phyloP scores from a whole-genome alignment of 2,113 vertebrate species.

The Clinocottus analis region DNA sequence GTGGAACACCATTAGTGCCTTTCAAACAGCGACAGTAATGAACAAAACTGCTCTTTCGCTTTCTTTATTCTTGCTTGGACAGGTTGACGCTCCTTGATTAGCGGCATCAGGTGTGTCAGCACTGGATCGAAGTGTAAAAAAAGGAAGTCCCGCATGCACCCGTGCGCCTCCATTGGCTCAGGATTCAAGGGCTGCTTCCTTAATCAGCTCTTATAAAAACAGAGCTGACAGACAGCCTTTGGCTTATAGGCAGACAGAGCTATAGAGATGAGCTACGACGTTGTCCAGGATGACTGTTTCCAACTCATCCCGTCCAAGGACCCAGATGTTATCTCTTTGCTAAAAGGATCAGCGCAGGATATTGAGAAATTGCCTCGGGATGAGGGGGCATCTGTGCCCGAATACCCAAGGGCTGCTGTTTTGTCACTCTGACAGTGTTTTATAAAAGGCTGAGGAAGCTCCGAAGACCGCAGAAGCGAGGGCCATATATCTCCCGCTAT shows the following conservation, averaged over 20 bases:
- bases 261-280: conserved; percentile 71
- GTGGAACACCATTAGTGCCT: conserved; percentile 65
- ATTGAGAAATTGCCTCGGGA: conserved; percentile 73
- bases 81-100: conserved; percentile 37
- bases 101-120: conserved; percentile 30
- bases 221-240: conserved; percentile 69
- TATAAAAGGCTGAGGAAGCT: conserved; percentile 80
- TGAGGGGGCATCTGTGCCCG: conserved; percentile 70
- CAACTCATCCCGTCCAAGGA: conserved; percentile 67
- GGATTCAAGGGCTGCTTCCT: conserved; percentile 60
- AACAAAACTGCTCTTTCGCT: conserved; percentile 21
- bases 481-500: conserved; percentile 79
- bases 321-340: conserved; percentile 75
- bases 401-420: conserved; percentile 77
- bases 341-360: conserved; percentile 75
- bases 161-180: conserved; percentile 42
- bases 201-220: conserved; percentile 77
- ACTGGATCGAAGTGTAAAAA: not conserved
- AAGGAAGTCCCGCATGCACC: conserved; percentile 25
- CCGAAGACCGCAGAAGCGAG: conserved; percentile 66
- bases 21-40: conserved; percentile 51
- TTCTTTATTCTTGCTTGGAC: not conserved
- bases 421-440: conserved; percentile 83
- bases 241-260: conserved; percentile 60
- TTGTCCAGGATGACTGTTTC: conserved; percentile 61